Percentiles rank a stretch among this genome's conserved stretches.
phyloP scores from a whole-genome alignment of 2,113 vertebrate species.

The Eptesicus fuscus region DNA sequence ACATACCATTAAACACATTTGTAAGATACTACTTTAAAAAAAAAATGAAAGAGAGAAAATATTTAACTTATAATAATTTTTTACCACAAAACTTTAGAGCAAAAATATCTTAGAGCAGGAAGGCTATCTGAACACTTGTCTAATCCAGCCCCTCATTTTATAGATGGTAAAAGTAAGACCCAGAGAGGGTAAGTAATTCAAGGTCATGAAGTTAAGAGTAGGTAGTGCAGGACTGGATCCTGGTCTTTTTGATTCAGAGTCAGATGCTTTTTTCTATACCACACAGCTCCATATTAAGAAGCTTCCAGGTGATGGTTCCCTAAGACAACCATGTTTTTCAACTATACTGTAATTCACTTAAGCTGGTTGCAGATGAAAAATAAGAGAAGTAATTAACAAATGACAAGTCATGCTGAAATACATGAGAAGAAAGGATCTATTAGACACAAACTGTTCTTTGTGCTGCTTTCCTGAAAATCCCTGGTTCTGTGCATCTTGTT shows the following conservation, averaged over 20 bases:
- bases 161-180: neutral
- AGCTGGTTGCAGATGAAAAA: neutral
- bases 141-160: neutral
- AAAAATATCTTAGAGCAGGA: neutral
- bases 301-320: neutral
- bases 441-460: neutral
- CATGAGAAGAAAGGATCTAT: neutral
- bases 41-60: conserved; percentile 30
- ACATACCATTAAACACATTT: too few relatives aligned
- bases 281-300: neutral
- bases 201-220: neutral
- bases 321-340: neutral
- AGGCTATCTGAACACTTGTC: neutral
- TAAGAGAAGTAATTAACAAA: neutral
- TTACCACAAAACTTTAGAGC: conserved; percentile 42
- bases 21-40: too few relatives aligned
- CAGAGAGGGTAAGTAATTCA: neutral
- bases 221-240: neutral
- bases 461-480: neutral
- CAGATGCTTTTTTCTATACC: neutral
- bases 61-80: conserved; percentile 52
- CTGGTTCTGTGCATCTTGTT: neutral
- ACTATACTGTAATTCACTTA: neutral
- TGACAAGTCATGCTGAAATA: neutral
- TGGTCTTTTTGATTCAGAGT: neutral